Evolutionary conservation across 2,113 vertebrate species (phyloP).

Genomic region (Tor tambroides): DNA sequence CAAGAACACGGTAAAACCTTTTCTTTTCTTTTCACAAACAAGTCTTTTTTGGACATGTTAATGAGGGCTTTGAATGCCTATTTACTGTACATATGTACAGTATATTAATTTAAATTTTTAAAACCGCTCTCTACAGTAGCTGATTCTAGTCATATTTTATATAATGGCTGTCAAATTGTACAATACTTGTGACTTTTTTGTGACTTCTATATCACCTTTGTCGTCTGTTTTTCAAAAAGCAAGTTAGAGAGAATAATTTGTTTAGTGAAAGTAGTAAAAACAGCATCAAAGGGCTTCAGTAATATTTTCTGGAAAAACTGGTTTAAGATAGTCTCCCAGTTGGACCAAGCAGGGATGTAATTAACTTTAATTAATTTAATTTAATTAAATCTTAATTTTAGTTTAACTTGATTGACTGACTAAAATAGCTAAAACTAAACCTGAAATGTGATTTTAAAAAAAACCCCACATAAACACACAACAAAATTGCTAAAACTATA

Average conservation of each 20-base stretch:
- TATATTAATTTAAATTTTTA: neutral
- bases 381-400: no score
- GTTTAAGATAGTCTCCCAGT: no score
- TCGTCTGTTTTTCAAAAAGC: no score
- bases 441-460: no score
- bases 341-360: no score
- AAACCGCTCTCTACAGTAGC: neutral
- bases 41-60: neutral
- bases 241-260: neutral
- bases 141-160: neutral
- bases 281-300: neutral
- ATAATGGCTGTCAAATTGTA: neutral
- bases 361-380: no score
- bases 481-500: no score
- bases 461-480: no score
- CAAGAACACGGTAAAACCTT: slow-evolving; percentile 56
- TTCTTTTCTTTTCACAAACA: neutral
- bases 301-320: no score
- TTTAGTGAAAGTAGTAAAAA: neutral
- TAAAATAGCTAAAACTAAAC: no score
- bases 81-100: no score
- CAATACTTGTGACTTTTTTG: neutral
- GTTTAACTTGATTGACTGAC: no score
- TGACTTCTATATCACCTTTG: neutral
- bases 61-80: neutral